Conservation (phyloP, 92 coral and sea anemone genomes). For the Zoanthus solanderi region DNA sequence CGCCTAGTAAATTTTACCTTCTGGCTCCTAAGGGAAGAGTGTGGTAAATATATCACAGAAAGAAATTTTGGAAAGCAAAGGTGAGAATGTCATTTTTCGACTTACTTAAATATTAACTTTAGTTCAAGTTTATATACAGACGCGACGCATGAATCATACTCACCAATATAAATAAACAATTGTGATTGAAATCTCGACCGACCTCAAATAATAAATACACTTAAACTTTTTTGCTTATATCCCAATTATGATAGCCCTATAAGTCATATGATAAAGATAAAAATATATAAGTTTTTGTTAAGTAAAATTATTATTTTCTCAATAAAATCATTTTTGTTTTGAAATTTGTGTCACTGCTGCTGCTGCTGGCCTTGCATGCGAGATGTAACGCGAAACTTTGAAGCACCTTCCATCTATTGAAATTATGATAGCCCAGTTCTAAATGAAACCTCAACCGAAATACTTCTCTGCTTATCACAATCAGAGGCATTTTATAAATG, state of each 20-base stretch:
- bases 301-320: not conserved
- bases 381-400: not conserved
- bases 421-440: too few relatives aligned
- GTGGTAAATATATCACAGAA: not conserved
- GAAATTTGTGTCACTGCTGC: not conserved
- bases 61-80: not conserved
- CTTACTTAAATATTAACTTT: not conserved
- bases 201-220: not conserved
- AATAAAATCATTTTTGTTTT: not conserved
- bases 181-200: not conserved
- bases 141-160: not conserved
- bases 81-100: not conserved
- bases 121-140: not conserved
- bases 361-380: not conserved
- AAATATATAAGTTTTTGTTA: not conserved
- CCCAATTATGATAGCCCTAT: too few relatives aligned
- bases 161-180: not conserved
- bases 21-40: not conserved
- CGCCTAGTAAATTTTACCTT: not conserved
- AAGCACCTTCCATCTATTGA: too few relatives aligned
- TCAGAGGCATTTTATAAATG: too few relatives aligned
- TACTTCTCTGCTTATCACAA: too few relatives aligned
- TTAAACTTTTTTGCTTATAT: too few relatives aligned
- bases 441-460: too few relatives aligned
- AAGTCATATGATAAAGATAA: not conserved